These are phyloP conservation scores for Onychostoma macrolepis DNA, from an alignment of 2,113 vertebrate species.

Conservation along the genomic window DNA sequence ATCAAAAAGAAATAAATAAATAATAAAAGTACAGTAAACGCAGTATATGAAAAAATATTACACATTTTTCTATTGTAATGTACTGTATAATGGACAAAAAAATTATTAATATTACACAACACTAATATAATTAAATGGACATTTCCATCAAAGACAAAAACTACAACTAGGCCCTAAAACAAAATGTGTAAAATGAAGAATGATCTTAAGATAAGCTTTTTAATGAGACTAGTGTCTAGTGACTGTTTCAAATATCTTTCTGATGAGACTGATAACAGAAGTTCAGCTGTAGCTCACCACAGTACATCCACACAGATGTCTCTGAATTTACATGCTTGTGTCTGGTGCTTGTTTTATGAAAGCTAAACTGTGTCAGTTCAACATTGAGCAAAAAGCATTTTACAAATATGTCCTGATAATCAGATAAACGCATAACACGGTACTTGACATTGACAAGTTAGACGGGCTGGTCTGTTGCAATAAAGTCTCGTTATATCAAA, in stretches of 20 bases:
- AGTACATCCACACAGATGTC: neutral
- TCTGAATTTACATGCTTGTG: neutral
- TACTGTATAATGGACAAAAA: neutral
- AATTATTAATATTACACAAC: no score
- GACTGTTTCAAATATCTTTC: neutral
- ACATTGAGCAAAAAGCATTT: neutral
- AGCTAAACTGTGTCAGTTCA: neutral
- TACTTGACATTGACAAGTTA: slow-evolving; percentile 30
- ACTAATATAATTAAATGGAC: neutral
- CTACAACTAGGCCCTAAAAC: neutral
- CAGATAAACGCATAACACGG: neutral
- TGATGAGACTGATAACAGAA: neutral
- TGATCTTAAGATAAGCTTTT: neutral
- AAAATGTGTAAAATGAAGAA: neutral
- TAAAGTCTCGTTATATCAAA: slow-evolving; percentile 10
- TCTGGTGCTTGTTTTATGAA: neutral
- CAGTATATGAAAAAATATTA: neutral
- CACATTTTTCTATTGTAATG: no score
- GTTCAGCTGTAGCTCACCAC: neutral
- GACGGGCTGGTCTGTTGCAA: neutral
- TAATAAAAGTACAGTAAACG: neutral
- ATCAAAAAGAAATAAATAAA: neutral
- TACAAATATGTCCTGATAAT: neutral
- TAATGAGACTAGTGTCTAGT: neutral
- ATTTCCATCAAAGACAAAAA: neutral